A percentile compares a stretch with the other conserved stretches of the same genome.
Conservation (phyloP, 2,113 vertebrate genomes). For the Aldabrachelys gigantea region DNA sequence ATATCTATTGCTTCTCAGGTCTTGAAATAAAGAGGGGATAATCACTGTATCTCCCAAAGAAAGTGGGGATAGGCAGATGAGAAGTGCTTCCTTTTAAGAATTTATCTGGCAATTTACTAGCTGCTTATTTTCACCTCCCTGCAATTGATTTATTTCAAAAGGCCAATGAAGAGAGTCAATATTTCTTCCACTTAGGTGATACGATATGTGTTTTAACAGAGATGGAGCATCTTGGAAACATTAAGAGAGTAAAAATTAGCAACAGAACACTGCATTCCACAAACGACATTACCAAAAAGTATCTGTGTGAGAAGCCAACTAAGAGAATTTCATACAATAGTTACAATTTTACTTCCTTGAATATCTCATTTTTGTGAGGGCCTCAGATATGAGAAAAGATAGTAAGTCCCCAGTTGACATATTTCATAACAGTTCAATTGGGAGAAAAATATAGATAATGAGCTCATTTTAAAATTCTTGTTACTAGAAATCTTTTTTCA, state of each 20-base stretch:
- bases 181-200: conserved; percentile 9
- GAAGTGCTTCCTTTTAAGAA: conserved; percentile 1
- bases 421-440: neutral
- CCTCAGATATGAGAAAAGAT: neutral
- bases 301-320: neutral
- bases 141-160: conserved; percentile 35
- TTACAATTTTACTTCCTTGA: neutral
- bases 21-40: conserved; percentile 38
- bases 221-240: neutral
- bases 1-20: conserved; percentile 46
- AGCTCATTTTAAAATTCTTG: neutral
- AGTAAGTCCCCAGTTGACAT: neutral
- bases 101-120: conserved; percentile 47
- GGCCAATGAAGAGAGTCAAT: neutral
- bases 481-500: neutral
- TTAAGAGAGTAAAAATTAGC: neutral
- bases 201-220: neutral
- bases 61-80: conserved; percentile 29
- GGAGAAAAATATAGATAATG: neutral
- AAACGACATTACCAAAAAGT: neutral
- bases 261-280: neutral
- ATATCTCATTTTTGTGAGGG: neutral
- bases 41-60: conserved; percentile 41
- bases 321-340: neutral
- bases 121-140: conserved; percentile 56